Base-by-base conservation (phyloP, 2,888 invertebrate genomes). In the Chrysotoxum bicinctum region DNA sequence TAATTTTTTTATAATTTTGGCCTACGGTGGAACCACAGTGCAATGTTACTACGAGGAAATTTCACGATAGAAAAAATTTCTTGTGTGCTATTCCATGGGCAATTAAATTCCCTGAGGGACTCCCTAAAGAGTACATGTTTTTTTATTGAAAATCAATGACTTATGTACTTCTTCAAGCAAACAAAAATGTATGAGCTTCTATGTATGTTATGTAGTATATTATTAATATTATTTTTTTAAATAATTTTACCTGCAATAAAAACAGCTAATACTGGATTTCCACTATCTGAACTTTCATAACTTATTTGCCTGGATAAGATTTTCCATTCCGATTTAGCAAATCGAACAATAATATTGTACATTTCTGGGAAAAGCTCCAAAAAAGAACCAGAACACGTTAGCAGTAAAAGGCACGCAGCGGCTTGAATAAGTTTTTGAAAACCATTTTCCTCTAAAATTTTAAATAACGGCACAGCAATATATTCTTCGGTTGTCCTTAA, bases 281-380 rank as follows among this genome's bases (percentile, higher is more conserved):
- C 94, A 73, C 93, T 94, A 14, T 93, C 91, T 0, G 92, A 89
- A 88, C 92, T 93, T 88, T 93, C 93, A 83, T 93, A 93, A 32
- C 93, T 91, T 64, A 94, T 92, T 62, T 93, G 93, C 21, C 93
- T 91, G 32, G 93, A 92, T 19, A 94, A 89, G 26, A 94, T 92
- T 78, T 93, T 91, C 93, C 93, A 94, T 87, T 94, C 93, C 10
- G 93, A 92, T 60, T 93, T 93, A n/a, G 94, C 93, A 78, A 94
- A 90, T 32, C 91, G 91, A 35, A 93, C 93, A 72, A 94, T 92
- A 68, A 93, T 90, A 12, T 91, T 91, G 88, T 93, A 93, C 35
- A 93, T 90, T 64, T 92, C 92, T 0, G 93, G 93, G 88, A 93
- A 92, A 14, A 94, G 91, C 89, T 94, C 94, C 19, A 94, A 91